phyloP scores from a whole-genome alignment of 2,888 invertebrate species.

The Diploptera punctata region DNA sequence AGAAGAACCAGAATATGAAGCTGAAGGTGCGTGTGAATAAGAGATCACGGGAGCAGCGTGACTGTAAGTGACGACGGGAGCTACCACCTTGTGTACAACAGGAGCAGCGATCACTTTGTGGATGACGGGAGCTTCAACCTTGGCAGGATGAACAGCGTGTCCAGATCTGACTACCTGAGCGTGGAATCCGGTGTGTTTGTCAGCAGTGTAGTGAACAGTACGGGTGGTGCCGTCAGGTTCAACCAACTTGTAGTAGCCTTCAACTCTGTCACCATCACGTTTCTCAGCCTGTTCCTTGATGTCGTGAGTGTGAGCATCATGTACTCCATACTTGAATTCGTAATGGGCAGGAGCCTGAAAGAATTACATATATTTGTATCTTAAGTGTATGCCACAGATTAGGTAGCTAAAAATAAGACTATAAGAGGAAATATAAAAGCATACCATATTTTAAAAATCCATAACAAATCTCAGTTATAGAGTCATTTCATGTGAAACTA shows the following conservation, averaged over 20 bases:
- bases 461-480: no score
- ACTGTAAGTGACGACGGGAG: background rate
- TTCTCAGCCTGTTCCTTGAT: constrained; percentile 29
- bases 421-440: no score
- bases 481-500: no score
- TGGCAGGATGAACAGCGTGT: constrained; percentile 66
- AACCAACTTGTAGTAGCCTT: constrained; percentile 19
- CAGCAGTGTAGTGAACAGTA: constrained; percentile 66
- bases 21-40: background rate
- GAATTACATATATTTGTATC: no score
- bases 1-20: background rate
- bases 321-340: constrained; percentile 29
- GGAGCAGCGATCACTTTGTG: background rate
- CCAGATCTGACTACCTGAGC: constrained; percentile 62
- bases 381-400: no score
- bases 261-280: constrained; percentile 25
- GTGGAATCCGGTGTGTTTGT: constrained; percentile 58
- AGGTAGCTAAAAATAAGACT: no score
- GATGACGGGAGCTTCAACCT: background rate
- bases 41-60: background rate
- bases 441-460: no score
- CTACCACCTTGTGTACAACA: background rate
- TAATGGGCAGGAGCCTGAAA: constrained; percentile 23
- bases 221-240: constrained; percentile 32
- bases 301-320: constrained; percentile 25